A percentile compares a stretch with the other conserved stretches of the same genome.
Evolutionary conservation across 2,113 vertebrate genomes (phyloP).

Genomic region (Corvus moneduloides): DNA sequence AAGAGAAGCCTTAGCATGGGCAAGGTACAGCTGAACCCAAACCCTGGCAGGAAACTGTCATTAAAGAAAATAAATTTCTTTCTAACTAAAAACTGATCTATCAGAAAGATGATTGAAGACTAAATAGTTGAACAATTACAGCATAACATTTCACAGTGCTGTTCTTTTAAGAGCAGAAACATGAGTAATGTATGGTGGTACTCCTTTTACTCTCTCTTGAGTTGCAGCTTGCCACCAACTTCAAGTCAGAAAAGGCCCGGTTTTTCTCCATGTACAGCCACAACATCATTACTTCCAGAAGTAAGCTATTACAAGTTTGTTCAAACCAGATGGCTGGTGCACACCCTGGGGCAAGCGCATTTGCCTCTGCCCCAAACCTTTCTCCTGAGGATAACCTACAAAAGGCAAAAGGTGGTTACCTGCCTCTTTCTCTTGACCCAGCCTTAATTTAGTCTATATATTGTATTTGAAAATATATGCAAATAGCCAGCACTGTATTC

Average conservation of each 20-base stretch:
- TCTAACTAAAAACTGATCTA: not conserved
- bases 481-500: not conserved
- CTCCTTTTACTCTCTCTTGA: not conserved
- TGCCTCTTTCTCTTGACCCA: not conserved
- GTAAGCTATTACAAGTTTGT: not conserved
- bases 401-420: not conserved
- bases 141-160: not conserved
- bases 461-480: not conserved
- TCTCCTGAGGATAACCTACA: not conserved
- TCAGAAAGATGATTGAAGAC: not conserved
- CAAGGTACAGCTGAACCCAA: not conserved
- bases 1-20: not conserved
- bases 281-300: not conserved
- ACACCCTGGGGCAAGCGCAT: not conserved
- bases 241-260: not conserved
- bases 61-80: not conserved
- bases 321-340: not conserved
- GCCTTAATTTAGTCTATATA: not conserved
- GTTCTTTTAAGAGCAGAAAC: not conserved
- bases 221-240: not conserved
- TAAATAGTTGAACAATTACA: conserved; percentile 21
- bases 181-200: not conserved
- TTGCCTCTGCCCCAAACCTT: not conserved
- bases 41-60: not conserved
- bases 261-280: not conserved